Evolutionary conservation across 2,797 vertebrate genomes (phyloP).

Genomic region (Rhadinocentrus ornatus): DNA sequence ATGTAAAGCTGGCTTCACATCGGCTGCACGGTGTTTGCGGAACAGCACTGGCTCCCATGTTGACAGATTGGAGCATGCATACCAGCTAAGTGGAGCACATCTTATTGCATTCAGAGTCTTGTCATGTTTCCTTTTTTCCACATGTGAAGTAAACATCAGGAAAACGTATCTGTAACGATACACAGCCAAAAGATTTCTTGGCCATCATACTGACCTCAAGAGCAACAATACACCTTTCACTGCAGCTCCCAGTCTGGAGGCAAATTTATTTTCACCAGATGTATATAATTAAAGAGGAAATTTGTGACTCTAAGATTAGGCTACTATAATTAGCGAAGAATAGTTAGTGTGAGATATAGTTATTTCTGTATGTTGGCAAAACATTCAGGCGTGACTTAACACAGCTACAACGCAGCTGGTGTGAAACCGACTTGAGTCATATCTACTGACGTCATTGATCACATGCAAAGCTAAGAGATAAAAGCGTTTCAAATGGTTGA

Average conservation of each 20-base stretch:
- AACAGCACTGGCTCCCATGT: no score
- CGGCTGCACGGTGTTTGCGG: neutral
- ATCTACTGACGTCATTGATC: neutral
- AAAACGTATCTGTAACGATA: no score
- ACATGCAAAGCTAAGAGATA: neutral
- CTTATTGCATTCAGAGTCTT: neutral
- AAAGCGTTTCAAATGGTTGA: neutral
- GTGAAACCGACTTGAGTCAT: neutral
- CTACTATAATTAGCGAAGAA: neutral
- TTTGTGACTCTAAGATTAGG: neutral
- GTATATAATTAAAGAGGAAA: neutral
- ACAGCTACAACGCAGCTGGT: neutral
- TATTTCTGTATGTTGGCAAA: neutral
- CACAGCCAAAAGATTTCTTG: no score
- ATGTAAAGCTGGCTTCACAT: neutral
- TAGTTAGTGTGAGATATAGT: neutral
- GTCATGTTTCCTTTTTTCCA: no score
- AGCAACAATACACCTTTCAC: neutral
- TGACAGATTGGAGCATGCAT: no score
- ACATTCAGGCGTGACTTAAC: neutral
- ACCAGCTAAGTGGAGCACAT: neutral
- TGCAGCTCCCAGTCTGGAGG: neutral
- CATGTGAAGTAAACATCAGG: no score
- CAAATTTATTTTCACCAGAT: no score
- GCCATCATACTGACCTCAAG: no score